Percentiles rank a stretch among this genome's conserved stretches.
Evolutionary conservation across 2,888 invertebrate genomes (phyloP).

Genomic region (Heliconius hortense): DNA sequence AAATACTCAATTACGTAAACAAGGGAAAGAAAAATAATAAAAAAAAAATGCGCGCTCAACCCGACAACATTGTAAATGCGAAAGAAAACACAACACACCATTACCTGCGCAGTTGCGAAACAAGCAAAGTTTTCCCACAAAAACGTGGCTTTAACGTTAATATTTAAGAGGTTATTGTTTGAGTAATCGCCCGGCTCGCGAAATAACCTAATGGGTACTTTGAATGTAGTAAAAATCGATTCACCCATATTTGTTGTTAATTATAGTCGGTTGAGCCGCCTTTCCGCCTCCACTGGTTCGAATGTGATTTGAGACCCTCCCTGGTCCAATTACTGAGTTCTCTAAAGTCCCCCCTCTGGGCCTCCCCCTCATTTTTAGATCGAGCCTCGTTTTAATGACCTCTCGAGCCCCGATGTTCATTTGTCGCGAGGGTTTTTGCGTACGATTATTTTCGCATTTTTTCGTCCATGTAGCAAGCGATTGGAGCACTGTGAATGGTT

Average conservation of each 20-base stretch:
- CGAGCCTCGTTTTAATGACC: slow-evolving; percentile 81
- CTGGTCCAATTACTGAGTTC: slow-evolving; percentile 80
- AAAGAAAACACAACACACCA: slow-evolving; percentile 64
- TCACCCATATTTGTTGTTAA: slow-evolving; percentile 82
- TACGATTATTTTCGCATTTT: slow-evolving; percentile 74
- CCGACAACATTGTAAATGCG: slow-evolving; percentile 57
- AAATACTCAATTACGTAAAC: slow-evolving; percentile 74
- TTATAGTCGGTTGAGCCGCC: slow-evolving; percentile 79
- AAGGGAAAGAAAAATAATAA: slow-evolving; percentile 63
- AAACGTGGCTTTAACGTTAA: slow-evolving; percentile 67
- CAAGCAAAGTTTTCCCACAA: slow-evolving; percentile 76
- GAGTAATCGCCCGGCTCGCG: slow-evolving; percentile 71
- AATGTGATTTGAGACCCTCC: slow-evolving; percentile 81
- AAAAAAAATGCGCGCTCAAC: slow-evolving; percentile 46
- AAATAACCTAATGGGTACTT: slow-evolving; percentile 68
- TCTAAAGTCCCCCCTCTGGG: slow-evolving; percentile 68
- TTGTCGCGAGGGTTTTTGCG: slow-evolving; percentile 77
- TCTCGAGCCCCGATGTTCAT: slow-evolving; percentile 80
- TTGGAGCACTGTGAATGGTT: slow-evolving; percentile 57
- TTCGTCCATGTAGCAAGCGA: slow-evolving; percentile 57
- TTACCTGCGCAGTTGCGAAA: slow-evolving; percentile 71
- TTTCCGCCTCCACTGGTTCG: slow-evolving; percentile 78
- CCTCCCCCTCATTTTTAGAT: slow-evolving; percentile 77
- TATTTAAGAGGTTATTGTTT: slow-evolving; percentile 71
- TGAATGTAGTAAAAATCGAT: slow-evolving; percentile 69